Base-by-base conservation (phyloP, 1,140 invertebrate species). In the Armadillidium nasatum region DNA sequence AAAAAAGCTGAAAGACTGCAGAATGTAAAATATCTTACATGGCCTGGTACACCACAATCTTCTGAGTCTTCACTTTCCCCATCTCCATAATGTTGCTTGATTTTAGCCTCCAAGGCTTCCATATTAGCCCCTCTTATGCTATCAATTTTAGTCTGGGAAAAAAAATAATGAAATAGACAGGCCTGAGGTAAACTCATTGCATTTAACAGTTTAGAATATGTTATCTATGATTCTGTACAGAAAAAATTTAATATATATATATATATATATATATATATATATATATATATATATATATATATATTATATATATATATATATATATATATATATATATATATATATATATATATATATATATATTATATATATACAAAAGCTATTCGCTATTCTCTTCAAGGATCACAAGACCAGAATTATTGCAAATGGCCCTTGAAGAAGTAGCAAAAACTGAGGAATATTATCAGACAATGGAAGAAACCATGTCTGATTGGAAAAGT, bases 61-160 rank as follows among this genome's bases (percentile, higher is more conserved):
- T 78, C 76, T 33, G 73, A 69, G 66, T 80, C 81, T 11, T 76
- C 80, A 44, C 45, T 72, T 13, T 79, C 80, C 19, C 74, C 89
- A 71, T 87, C 86, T 13, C 91, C 92, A 85, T 94, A 93, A 83
- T 92, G 92, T 83, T 96, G 93, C 82, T 92, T 89, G 66, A 98
- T 93, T 88, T 97, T 98, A 50, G 89, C 90, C 85, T 97, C 94
- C 44, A 99, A 84, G 0, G 88, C 88, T 68, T 84, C 33, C 85
- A 10, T 86, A 86, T 99, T 91, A 0, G 95, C 95, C 13, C 95
- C 95, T 86, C 92, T 90, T 68, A 96, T 86, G 13, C 88, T 85
- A 82, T 92, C 93, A 81, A 97, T 86, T 86, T 81, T 81, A 7
- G 80, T 81, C 80, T 81, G 77, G 7, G n/a, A n/a, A 70, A 54